Percentiles rank a stretch among this genome's conserved stretches.
phyloP scores from a whole-genome alignment of 2,797 vertebrate species.

The Gobionotothen gibberifrons region DNA sequence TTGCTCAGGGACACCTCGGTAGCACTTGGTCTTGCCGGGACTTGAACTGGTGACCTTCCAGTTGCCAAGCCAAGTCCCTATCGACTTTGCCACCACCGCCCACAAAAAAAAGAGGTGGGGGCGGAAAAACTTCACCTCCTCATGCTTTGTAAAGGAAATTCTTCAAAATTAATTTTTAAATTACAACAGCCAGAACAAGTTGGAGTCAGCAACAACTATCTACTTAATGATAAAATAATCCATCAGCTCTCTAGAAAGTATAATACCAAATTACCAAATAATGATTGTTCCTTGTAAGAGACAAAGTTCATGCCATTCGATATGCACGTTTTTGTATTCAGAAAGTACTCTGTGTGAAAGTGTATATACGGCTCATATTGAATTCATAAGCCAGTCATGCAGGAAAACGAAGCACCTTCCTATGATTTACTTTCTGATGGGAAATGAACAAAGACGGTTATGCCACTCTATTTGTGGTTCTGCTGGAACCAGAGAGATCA shows the following conservation, averaged over 20 bases:
- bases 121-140: too few relatives aligned
- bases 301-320: slow-evolving; percentile 37
- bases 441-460: slow-evolving; percentile 60
- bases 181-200: slow-evolving; percentile 8
- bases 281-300: slow-evolving; percentile 38
- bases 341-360: slow-evolving; percentile 40
- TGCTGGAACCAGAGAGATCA: slow-evolving; percentile 56
- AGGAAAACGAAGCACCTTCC: slow-evolving; percentile 45
- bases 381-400: slow-evolving; percentile 65
- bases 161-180: slow-evolving; percentile 33
- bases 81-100: too few relatives aligned
- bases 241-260: slow-evolving; percentile 2
- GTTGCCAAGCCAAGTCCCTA: too few relatives aligned
- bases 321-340: slow-evolving; percentile 44
- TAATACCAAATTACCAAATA: slow-evolving; percentile 33
- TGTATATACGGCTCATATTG: slow-evolving; percentile 62
- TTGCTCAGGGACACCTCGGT: too few relatives aligned
- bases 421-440: slow-evolving; percentile 62
- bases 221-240: slow-evolving; percentile 24
- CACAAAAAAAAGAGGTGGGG: too few relatives aligned
- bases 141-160: slow-evolving; percentile 14
- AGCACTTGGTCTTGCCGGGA: too few relatives aligned
- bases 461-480: slow-evolving; percentile 70
- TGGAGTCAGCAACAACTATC: slow-evolving; percentile 10
- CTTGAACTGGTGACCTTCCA: too few relatives aligned